Evolutionary conservation across 2,888 invertebrate genomes (phyloP), one percentile per base, ranked within the genome.

Genomic region (Protula sp.): DNA sequence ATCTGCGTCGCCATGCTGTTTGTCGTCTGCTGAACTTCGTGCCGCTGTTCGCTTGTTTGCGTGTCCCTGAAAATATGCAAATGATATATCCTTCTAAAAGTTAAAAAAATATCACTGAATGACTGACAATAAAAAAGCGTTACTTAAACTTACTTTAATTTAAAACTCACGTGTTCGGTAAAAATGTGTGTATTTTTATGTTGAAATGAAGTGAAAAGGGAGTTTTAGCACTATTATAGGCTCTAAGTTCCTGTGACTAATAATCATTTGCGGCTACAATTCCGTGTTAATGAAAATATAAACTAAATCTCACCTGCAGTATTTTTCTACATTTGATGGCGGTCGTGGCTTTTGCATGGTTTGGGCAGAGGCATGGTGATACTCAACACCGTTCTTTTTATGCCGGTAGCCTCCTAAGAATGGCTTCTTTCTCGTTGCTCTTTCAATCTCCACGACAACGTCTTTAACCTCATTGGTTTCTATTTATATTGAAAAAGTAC

Each of bases 351-450:
- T 76, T 55, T 73, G 77, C 59, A 85, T 63, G 83, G 93, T 93
- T 83, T 94, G 93, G 0, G 90, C 87, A 65, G 85, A 87, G 2
- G 91, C 93, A 81, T 94, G 89, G 70, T 90, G 87, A 76, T 88
- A 94, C 71, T 88, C 85, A 5, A 85, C 79, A 27, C 88, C 87
- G 58, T 88, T 89, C 56, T 84, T 76, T 67, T 85, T 85, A 78
- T 94, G 86, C 62, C 85, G 84, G 81, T 89, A 94, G 31, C 94
- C 94, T 55, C 92, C 91, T 67, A 89, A 81, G 82, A 87, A 90
- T 0, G 91, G 90, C 75, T 92, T 93, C 47, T 83, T 75, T 48
- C 68, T 68, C 30, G 72, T 73, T 2, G 73, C 64, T 58, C 78
- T 64, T 60, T 79, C 79, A 52, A 81, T 78, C 66, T 80, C 80